phyloP scores from a whole-genome alignment of 2,113 vertebrate species.

The Gnathonemus longibarbis region DNA sequence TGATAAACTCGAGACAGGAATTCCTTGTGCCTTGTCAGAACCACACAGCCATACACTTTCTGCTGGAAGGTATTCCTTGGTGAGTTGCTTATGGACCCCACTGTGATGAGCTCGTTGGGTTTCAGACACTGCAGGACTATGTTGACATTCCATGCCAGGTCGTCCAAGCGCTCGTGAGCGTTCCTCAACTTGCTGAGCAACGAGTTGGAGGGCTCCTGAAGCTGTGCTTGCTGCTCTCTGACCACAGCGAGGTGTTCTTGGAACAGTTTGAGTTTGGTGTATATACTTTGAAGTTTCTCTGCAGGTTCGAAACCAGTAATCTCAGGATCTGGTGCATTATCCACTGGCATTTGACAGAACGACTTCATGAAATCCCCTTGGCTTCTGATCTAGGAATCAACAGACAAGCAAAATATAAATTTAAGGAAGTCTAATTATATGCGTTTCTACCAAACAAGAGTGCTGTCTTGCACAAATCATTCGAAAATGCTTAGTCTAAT shows the following conservation, averaged over 20 bases:
- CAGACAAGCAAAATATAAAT: not conserved
- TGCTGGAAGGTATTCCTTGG: slow-evolving; percentile 62
- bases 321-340: slow-evolving; percentile 45
- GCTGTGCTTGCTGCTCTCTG: slow-evolving; percentile 56
- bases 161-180: not conserved
- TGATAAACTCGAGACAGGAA: slow-evolving; percentile 41
- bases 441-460: not conserved
- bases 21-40: slow-evolving; percentile 54
- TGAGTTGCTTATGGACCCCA: slow-evolving; percentile 38
- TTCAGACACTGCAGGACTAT: slow-evolving; percentile 44
- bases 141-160: slow-evolving; percentile 30
- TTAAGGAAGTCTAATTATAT: slow-evolving; percentile 4
- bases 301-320: slow-evolving; percentile 50
- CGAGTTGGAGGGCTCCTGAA: slow-evolving; percentile 37
- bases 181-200: slow-evolving; percentile 32
- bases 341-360: slow-evolving; percentile 49
- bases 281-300: slow-evolving; percentile 49
- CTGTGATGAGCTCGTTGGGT: slow-evolving; percentile 51
- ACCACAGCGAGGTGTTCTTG: slow-evolving; percentile 51
- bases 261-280: slow-evolving; percentile 48
- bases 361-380: slow-evolving; percentile 51
- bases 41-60: slow-evolving; percentile 63
- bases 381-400: slow-evolving; percentile 45
- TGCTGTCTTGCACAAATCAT: not conserved
- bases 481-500: not conserved